Evolutionary conservation across 2,797 vertebrate species (phyloP).

Genomic region (Halcyon leucocephala): DNA sequence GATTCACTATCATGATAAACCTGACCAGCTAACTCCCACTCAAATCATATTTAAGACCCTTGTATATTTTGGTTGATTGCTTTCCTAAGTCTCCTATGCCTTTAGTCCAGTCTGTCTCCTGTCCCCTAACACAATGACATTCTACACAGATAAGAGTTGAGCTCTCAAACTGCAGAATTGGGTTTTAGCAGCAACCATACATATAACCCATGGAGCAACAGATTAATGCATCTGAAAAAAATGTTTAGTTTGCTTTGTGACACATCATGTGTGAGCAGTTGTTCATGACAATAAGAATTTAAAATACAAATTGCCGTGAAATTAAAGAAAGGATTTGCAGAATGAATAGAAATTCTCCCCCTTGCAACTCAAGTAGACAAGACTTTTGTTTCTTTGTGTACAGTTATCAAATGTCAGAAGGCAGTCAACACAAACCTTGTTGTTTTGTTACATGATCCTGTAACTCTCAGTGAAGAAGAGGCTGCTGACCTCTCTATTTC

Average conservation of each 20-base stretch:
- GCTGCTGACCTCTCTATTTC: background rate
- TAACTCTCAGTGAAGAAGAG: background rate
- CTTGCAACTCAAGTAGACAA: background rate
- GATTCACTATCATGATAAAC: background rate
- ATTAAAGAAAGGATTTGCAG: background rate
- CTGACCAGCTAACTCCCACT: background rate
- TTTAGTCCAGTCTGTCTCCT: background rate
- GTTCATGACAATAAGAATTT: background rate
- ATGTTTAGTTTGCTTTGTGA: background rate
- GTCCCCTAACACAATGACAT: background rate
- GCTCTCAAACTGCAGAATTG: background rate
- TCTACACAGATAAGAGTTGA: background rate
- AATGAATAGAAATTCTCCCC: background rate
- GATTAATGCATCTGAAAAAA: background rate
- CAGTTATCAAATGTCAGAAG: background rate
- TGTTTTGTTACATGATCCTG: background rate
- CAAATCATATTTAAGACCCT: background rate
- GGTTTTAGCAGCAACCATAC: background rate
- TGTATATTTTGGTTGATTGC: background rate
- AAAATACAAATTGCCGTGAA: background rate
- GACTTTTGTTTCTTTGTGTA: background rate
- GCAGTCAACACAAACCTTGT: background rate
- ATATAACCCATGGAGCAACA: background rate
- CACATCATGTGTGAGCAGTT: background rate
- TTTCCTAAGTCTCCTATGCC: background rate